Conservation (phyloP, 2,888 invertebrate genomes). For the Carabus problematicus region DNA sequence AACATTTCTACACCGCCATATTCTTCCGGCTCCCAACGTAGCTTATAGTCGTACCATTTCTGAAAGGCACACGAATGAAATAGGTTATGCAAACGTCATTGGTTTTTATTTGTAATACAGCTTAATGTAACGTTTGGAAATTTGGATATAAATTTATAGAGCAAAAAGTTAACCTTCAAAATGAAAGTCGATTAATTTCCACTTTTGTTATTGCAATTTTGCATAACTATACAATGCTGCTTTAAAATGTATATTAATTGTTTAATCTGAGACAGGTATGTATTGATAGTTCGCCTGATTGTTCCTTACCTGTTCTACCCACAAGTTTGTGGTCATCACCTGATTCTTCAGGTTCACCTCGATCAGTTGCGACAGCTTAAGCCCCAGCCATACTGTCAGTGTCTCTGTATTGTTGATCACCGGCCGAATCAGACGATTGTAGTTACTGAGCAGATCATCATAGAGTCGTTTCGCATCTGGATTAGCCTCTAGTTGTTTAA, state of each 20-base stretch:
- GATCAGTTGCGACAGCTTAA: conserved; percentile 89
- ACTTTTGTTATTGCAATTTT: too few relatives aligned
- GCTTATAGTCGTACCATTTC: conserved; percentile 93
- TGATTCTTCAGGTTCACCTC: conserved; percentile 93
- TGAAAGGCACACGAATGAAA: conserved; percentile 55
- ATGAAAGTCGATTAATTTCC: too few relatives aligned
- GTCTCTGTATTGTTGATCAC: conserved; percentile 93
- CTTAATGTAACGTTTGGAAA: neutral
- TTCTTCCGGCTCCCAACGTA: conserved; percentile 88
- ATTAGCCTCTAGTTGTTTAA: conserved; percentile 75
- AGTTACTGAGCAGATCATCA: conserved; percentile 94
- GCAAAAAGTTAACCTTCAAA: too few relatives aligned
- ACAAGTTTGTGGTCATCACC: conserved; percentile 93
- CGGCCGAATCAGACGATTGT: conserved; percentile 93
- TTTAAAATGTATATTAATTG: too few relatives aligned
- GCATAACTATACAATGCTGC: too few relatives aligned
- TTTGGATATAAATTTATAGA: neutral
- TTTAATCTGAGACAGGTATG: too few relatives aligned
- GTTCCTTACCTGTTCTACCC: conserved; percentile 85
- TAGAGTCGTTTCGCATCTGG: conserved; percentile 94
- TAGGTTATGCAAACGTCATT: neutral
- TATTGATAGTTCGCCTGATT: neutral
- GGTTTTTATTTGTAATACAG: neutral
- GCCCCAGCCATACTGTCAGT: conserved; percentile 87
- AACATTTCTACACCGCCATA: conserved; percentile 91